phyloP scores from a whole-genome alignment of 2,797 vertebrate genomes.

The Macrochelys suwanniensis region DNA sequence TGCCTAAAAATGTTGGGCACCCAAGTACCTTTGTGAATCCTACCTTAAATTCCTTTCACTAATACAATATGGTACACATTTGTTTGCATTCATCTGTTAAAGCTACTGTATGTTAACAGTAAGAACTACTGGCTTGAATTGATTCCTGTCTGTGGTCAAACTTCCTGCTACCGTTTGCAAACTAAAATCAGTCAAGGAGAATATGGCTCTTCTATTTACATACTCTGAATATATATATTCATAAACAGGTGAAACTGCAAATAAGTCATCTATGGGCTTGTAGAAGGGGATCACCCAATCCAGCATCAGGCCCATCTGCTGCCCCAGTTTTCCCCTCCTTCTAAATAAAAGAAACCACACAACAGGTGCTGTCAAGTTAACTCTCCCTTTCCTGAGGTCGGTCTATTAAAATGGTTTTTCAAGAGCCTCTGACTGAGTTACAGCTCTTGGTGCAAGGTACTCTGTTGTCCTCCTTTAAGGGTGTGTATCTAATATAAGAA shows the following conservation, averaged over 20 bases:
- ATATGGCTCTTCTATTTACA: background rate
- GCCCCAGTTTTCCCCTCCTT: background rate
- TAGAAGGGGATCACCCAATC: background rate
- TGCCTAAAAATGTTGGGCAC: too few species aligned
- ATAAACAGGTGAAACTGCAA: background rate
- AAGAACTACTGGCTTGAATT: background rate
- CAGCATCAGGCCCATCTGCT: background rate
- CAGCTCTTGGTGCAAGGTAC: background rate
- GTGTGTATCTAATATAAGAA: background rate
- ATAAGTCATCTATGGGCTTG: background rate
- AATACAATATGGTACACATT: background rate
- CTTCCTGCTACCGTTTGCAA: constrained; percentile 30
- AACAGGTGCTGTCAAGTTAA: background rate
- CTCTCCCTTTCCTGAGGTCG: background rate
- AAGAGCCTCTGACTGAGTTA: accelerated
- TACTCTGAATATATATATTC: background rate
- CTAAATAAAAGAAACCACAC: background rate
- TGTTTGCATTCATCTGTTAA: background rate
- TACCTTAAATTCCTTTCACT: too few species aligned
- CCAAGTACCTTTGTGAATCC: too few species aligned
- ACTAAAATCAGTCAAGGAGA: constrained; percentile 38
- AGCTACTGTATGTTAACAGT: constrained; percentile 4
- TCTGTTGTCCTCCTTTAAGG: background rate
- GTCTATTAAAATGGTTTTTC: background rate
- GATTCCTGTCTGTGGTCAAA: constrained; percentile 9